Conservation (phyloP, 2,797 vertebrate genomes). For the Mionectes olivaceus region DNA sequence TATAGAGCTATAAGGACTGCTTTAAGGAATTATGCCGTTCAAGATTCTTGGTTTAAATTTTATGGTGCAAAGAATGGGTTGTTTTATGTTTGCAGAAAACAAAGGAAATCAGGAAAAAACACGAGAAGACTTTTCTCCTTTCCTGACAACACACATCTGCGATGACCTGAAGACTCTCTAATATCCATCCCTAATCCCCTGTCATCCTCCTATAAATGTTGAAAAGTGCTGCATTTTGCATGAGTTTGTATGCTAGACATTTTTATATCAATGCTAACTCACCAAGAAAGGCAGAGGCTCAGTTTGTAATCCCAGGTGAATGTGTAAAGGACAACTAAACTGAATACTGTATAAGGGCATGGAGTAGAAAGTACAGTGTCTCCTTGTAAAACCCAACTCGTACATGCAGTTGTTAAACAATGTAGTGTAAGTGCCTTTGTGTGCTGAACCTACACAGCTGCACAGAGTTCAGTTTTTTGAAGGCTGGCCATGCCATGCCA, state of each 20-base stretch:
- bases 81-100: not conserved
- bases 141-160: not conserved
- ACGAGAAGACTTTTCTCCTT: not conserved
- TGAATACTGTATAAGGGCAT: not conserved
- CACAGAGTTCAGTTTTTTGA: not conserved
- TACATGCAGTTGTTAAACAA: not conserved
- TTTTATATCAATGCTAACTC: not conserved
- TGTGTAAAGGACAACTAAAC: not conserved
- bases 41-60: not conserved
- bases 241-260: not conserved
- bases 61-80: not conserved
- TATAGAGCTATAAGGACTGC: not conserved
- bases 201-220: conserved; percentile 7
- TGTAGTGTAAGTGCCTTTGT: not conserved
- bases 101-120: not conserved
- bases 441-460: not conserved
- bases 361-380: not conserved
- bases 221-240: conserved; percentile 15
- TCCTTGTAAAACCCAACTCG: not conserved
- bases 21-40: not conserved
- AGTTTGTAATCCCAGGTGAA: not conserved
- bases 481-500: not conserved
- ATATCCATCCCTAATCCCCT: not conserved
- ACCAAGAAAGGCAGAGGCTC: not conserved
- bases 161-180: not conserved